Base-by-base conservation (phyloP, 1,140 invertebrate genomes). In the Hyles vespertilio region DNA sequence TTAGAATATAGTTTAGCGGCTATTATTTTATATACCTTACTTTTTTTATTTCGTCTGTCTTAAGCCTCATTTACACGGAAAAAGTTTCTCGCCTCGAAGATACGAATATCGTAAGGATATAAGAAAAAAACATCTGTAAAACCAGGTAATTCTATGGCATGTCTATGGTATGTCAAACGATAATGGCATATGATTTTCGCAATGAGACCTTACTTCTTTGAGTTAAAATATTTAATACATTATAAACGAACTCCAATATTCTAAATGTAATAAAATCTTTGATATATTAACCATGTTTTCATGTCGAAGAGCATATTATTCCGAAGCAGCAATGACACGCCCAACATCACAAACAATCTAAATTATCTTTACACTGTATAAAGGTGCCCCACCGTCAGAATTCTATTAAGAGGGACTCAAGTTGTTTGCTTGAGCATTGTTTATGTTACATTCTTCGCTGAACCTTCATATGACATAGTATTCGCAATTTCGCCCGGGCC, bases 351-450 rank as follows among this genome's bases (percentile, higher is more conserved):
- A 69, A 71, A 56, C 69, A 67, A 70, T 56, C 59, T 68, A 66
- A 79, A 76, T 64, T 72, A 76, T 74, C 67, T 72, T 72, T 69
- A 62, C 67, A 61, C 51, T 68, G 65, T 66, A 61, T 60, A 65
- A 72, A 80, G 77, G 75, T 78, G 69, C 60, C 71, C 72, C 59
- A 59, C 54, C 65, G 71, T 78, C 76, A 76, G 70, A 75, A 83
- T 83, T 83, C 78, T 83, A 83, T 83, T 81, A 83, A 79, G 74
- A 75, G 66, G 63, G 72, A 65, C 78, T 77, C 72, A 77, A 77
- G 69, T 74, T 80, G 80, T 83, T 82, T 79, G 76, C 69, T 69
- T 70, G 40, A 54, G 52, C 52, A 54, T 77, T 77, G 77, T 83
- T 82, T 83, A 80, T 76, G 73, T 80, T 67, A 80, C 68, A 74